A percentile compares a stretch with the other conserved stretches of the same genome.
Conservation (phyloP, 2,888 invertebrate genomes). For the Nowickia ferox region DNA sequence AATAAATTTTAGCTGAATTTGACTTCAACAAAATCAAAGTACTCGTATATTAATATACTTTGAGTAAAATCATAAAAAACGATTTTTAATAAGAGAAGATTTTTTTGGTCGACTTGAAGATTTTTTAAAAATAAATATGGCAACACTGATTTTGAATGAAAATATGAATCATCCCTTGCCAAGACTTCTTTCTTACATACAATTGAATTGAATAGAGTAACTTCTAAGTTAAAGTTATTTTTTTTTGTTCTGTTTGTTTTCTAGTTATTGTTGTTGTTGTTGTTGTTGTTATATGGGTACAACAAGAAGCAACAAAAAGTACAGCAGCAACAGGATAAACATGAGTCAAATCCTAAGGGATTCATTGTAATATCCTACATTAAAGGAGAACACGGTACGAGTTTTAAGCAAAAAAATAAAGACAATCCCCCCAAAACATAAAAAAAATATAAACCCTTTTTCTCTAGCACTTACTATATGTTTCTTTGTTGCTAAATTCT, state of each 20-base stretch:
- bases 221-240: slow-evolving; percentile 67
- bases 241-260: slow-evolving; percentile 20
- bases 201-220: slow-evolving; percentile 52
- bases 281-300: not conserved
- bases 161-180: slow-evolving; percentile 52
- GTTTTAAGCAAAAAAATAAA: not conserved
- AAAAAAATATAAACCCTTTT: slow-evolving; percentile 44
- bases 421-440: slow-evolving; percentile 21
- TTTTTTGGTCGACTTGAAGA: no score
- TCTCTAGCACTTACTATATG: not conserved
- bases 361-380: not conserved
- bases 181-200: slow-evolving; percentile 38
- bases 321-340: slow-evolving; percentile 70
- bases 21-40: no score
- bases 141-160: not conserved
- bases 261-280: slow-evolving; percentile 9
- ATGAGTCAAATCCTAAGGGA: slow-evolving; percentile 56
- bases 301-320: slow-evolving; percentile 57
- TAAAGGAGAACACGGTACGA: not conserved
- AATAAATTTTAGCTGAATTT: no score
- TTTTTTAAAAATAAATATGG: no score
- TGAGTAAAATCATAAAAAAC: no score
- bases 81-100: no score
- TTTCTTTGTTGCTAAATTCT: slow-evolving; percentile 20
- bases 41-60: no score